A percentile compares a stretch with the other conserved stretches of the same genome.
These are phyloP conservation scores for Ruditapes philippinarum DNA, from an alignment of 1,140 invertebrate genomes.

Conservation along the genomic window DNA sequence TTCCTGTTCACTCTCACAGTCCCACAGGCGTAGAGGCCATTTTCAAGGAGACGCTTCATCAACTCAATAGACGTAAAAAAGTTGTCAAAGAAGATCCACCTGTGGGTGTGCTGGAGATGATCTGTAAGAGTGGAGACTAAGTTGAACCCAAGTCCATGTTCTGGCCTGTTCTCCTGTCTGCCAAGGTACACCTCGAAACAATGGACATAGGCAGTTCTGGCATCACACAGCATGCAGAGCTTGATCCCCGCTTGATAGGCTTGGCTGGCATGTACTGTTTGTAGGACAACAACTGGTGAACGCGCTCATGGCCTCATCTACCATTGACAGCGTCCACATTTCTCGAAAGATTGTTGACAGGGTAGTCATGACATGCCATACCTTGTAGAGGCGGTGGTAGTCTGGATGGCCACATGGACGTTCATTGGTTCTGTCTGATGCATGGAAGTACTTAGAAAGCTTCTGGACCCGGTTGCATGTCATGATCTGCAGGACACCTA, in stretches of 20 bases:
- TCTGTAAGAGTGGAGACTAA: not conserved
- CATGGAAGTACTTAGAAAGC: conserved; percentile 14
- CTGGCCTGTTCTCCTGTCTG: not conserved
- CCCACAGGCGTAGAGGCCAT: conserved; percentile 19
- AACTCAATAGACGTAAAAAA: not conserved
- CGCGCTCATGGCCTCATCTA: not conserved
- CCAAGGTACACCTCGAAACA: not conserved
- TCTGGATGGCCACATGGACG: not conserved
- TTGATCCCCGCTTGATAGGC: not conserved
- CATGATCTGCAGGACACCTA: not conserved
- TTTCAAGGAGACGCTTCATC: not conserved
- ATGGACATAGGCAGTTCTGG: not conserved
- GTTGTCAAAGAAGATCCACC: not conserved
- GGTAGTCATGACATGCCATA: not conserved
- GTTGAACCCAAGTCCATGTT: conserved; percentile 13
- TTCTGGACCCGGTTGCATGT: not conserved
- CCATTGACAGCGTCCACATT: too few relatives aligned
- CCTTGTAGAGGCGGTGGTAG: not conserved
- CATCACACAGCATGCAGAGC: not conserved
- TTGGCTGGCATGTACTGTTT: not conserved
- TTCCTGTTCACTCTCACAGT: not conserved
- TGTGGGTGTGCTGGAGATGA: not conserved
- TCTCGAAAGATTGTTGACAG: not conserved
- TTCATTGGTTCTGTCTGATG: not conserved
- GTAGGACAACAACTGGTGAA: not conserved